A percentile compares a stretch with the other conserved stretches of the same genome.
Conservation (phyloP, 2,888 invertebrate genomes). For the Pristionchus mayeri region DNA sequence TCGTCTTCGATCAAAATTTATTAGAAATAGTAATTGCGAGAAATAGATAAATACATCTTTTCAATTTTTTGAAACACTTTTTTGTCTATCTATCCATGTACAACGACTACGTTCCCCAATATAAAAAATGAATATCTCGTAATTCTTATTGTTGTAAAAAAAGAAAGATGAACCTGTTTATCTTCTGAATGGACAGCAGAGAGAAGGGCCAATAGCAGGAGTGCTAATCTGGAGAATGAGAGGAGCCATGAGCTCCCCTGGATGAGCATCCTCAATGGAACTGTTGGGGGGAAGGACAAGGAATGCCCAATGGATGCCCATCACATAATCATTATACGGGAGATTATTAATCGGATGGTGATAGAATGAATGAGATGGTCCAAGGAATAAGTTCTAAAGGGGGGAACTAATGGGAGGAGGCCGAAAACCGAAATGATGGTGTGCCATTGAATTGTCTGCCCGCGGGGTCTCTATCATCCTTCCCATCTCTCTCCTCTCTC, state of each 20-base stretch:
- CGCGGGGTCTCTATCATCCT: slow-evolving; percentile 5
- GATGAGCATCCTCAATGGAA: background rate
- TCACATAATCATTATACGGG: slow-evolving; percentile 8
- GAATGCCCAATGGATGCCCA: background rate
- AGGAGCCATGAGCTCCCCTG: slow-evolving; percentile 19
- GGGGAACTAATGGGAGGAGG: slow-evolving; percentile 3
- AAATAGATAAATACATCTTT: no score
- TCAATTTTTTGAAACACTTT: no score
- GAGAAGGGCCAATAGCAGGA: background rate
- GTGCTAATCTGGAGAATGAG: background rate
- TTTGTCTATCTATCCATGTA: no score
- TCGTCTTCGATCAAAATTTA: no score
- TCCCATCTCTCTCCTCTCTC: slow-evolving; percentile 3
- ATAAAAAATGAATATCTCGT: no score
- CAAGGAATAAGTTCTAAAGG: slow-evolving; percentile 1
- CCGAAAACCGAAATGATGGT: slow-evolving; percentile 43
- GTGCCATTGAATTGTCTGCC: slow-evolving; percentile 12
- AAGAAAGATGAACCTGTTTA: background rate
- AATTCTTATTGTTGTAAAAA: no score
- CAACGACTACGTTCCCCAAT: no score
- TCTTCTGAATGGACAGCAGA: background rate
- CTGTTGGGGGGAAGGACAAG: background rate
- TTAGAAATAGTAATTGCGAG: background rate
- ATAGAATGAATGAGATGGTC: background rate
- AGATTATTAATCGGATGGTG: slow-evolving; percentile 5